Percentiles rank a stretch among this genome's conserved stretches.
phyloP scores from a whole-genome alignment of 1,140 invertebrate genomes.

The Macrostomum lignano region DNA sequence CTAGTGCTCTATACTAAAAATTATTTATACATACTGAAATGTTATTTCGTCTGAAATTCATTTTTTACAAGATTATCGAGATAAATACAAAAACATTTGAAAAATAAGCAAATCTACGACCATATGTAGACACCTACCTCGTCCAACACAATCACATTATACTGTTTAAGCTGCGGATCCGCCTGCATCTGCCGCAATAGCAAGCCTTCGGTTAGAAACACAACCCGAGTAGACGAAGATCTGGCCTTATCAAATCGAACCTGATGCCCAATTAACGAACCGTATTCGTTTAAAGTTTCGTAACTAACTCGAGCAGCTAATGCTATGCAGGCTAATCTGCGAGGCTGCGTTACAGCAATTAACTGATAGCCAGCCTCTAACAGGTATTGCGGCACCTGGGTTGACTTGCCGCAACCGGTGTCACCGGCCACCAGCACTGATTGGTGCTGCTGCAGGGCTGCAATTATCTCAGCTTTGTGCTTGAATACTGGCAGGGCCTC shows the following conservation, averaged over 20 bases:
- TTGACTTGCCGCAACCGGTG: conserved; percentile 87
- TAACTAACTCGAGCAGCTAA: conserved; percentile 62
- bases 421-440: conserved; percentile 49
- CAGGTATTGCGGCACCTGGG: conserved; percentile 37
- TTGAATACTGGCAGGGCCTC: conserved; percentile 59
- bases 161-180: conserved; percentile 22
- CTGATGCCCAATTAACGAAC: conserved; percentile 61
- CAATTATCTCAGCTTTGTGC: conserved; percentile 42
- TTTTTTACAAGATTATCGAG: too few relatives aligned
- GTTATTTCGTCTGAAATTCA: too few relatives aligned
- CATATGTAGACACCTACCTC: too few relatives aligned
- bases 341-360: conserved; percentile 71
- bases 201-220: conserved; percentile 84
- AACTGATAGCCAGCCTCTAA: conserved; percentile 41
- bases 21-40: too few relatives aligned
- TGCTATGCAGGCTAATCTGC: conserved; percentile 75
- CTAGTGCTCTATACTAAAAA: too few relatives aligned
- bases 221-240: conserved; percentile 54
- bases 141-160: conserved; percentile 37
- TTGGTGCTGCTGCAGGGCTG: conserved; percentile 39
- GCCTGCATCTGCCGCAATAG: conserved; percentile 43
- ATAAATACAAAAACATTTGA: too few relatives aligned
- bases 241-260: conserved; percentile 82
- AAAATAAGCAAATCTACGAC: too few relatives aligned
- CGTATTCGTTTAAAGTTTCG: conserved; percentile 64